Percentiles rank a stretch among this genome's conserved stretches.
Evolutionary conservation across 2,797 vertebrate species (phyloP).

Genomic region (Tragelaphus eurycerus): DNA sequence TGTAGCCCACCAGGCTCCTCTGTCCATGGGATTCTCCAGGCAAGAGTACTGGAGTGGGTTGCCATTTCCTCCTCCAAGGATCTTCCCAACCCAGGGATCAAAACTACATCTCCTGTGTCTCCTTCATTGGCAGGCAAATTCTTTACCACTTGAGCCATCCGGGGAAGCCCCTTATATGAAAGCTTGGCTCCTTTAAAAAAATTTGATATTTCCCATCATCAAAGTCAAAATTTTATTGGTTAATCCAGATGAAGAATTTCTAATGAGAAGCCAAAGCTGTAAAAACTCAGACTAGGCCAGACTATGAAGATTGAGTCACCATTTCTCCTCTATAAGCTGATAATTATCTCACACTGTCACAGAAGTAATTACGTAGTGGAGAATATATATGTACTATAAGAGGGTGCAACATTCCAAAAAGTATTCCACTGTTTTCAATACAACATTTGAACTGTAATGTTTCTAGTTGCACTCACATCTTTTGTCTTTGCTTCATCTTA

Average conservation of each 20-base stretch:
- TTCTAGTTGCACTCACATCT: background rate
- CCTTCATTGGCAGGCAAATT: background rate
- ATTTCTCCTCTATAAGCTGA: slow-evolving; percentile 70
- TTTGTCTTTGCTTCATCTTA: background rate
- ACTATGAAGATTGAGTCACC: slow-evolving; percentile 59
- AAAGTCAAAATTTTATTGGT: slow-evolving; percentile 76
- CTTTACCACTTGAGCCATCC: background rate
- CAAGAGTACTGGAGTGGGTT: background rate
- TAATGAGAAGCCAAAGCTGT: slow-evolving; percentile 57
- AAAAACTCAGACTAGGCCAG: slow-evolving; percentile 80
- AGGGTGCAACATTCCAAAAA: background rate
- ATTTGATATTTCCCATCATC: slow-evolving; percentile 78
- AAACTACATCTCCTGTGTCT: background rate
- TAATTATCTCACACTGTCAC: slow-evolving; percentile 60
- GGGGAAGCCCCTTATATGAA: slow-evolving; percentile 65
- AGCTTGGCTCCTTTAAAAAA: slow-evolving; percentile 70
- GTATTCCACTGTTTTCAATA: background rate
- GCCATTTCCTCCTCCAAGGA: background rate
- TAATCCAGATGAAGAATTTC: slow-evolving; percentile 64
- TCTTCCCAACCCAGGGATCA: background rate
- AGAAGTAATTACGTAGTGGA: slow-evolving; percentile 68
- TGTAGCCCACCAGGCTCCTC: background rate
- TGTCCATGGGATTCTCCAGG: background rate
- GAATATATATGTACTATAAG: slow-evolving; percentile 61
- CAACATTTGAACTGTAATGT: background rate